Evolutionary conservation across 1,140 invertebrate species (phyloP).

Genomic region (Orius insidiosus): DNA sequence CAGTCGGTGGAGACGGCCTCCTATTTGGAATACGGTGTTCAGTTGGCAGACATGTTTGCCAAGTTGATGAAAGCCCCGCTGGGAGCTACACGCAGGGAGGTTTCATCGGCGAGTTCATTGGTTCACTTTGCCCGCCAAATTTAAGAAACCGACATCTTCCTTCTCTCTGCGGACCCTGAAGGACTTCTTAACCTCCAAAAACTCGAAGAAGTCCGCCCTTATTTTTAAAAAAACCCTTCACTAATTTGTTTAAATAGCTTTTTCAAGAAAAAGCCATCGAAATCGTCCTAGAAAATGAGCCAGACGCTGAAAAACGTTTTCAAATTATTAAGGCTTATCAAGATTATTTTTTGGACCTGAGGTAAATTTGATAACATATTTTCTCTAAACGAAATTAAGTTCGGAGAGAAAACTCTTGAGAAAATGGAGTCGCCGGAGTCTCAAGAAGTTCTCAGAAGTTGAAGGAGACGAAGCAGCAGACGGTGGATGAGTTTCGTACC

Average conservation of each 20-base stretch:
- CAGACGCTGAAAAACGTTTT: not conserved
- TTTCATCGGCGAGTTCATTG: not conserved
- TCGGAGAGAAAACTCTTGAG: too few species aligned
- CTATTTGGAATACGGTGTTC: not conserved
- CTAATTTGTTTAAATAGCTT: not conserved
- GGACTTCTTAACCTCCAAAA: not conserved
- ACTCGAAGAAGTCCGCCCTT: not conserved
- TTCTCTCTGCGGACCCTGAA: not conserved
- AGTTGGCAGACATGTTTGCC: not conserved
- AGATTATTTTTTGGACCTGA: not conserved
- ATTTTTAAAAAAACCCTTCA: too few species aligned
- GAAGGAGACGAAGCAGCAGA: too few species aligned
- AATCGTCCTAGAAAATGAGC: not conserved
- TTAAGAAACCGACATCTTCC: not conserved
- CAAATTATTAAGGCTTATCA: not conserved
- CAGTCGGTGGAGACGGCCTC: not conserved
- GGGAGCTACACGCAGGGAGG: not conserved
- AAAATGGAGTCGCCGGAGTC: too few species aligned
- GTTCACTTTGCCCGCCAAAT: not conserved
- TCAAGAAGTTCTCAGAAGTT: too few species aligned
- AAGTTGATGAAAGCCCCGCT: not conserved
- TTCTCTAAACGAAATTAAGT: too few species aligned
- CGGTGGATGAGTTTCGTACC: too few species aligned
- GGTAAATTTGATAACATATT: too few species aligned
- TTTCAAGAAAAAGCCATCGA: conserved; percentile 1